Base-by-base conservation (phyloP, 2,888 invertebrate genomes). In the Spilosoma lubricipeda region DNA sequence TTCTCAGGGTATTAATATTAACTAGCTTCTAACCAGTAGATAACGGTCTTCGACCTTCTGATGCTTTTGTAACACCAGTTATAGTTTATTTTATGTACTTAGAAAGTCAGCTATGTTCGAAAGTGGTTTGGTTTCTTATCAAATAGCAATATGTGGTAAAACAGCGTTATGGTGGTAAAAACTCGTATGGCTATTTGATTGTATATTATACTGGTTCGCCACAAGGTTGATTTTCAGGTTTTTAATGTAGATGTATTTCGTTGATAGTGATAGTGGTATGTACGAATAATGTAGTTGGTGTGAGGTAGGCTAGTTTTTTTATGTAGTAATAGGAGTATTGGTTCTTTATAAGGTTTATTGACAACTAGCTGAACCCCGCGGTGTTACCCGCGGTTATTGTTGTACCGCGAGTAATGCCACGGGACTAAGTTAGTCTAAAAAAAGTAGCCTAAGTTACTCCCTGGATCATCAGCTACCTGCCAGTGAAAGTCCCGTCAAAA, bases 61-160 rank as follows among this genome's bases (percentile, higher is more conserved):
- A 77, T 77, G 76, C 85, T 80, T 78, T 79, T 74, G 70, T 74
- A 72, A 76, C 80, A 86, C 81, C 77, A 82, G 85, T 78, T 78
- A 75, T 71, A 80, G 75, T 81, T 76, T 73, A 81, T 86, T 86
- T 88, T 88, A 87, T 82, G 84, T 82, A 78, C 85, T 82, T 88
- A 88, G 88, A 88, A 88, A 88, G 88, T 83, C 76, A 84, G 80
- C 85, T 84, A 80, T 78, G 79, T 85, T 84, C 76, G 90, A 89
- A 89, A 89, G 89, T 86, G 82, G 86, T 85, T 83, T 79, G 76
- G 74, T 82, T 74, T 81, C 82, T 87, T 87, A 89, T 88, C 87
- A 86, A 86, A 85, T 84, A 74, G 80, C 80, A 83, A 83, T 88
- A 80, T 88, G 87, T 89, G 82, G 75, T 80, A 74, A 73, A 72